These are phyloP conservation scores for Ariolimax columbianus DNA, from an alignment of 2,888 invertebrate species.

Conservation along the genomic window DNA sequence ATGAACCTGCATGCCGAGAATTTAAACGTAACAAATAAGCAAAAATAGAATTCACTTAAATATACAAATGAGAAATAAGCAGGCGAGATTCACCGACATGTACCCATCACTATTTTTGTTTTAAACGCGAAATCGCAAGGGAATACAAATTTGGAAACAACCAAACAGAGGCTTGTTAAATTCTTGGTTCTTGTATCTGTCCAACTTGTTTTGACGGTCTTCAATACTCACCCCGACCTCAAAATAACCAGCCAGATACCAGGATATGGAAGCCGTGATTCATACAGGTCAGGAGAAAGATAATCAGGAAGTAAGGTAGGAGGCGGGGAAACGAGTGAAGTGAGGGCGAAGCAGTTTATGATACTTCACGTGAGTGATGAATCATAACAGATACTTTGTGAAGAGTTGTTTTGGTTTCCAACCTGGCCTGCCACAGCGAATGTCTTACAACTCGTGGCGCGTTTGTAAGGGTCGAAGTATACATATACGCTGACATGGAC, in stretches of 20 bases:
- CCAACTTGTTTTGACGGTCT: background rate
- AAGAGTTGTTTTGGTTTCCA: background rate
- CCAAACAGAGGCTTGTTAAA: background rate
- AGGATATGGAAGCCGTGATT: background rate
- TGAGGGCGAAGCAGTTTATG: background rate
- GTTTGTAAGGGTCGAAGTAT: background rate
- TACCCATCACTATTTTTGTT: no score
- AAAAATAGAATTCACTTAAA: no score
- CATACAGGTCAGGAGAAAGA: background rate
- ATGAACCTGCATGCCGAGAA: no score
- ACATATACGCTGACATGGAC: no score
- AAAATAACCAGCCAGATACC: background rate
- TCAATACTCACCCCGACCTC: background rate
- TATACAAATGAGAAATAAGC: no score
- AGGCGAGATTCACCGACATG: no score
- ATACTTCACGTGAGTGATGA: background rate
- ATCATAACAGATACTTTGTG: background rate
- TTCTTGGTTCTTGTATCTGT: background rate
- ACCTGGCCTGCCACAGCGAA: background rate
- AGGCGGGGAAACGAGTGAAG: background rate
- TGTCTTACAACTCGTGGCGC: background rate
- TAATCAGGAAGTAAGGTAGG: background rate
- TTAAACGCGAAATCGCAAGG: no score
- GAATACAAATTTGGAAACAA: no score
- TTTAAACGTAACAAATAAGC: no score